Conservation (phyloP, 2,113 vertebrate genomes). For the Nothoprocta perdicaria region DNA sequence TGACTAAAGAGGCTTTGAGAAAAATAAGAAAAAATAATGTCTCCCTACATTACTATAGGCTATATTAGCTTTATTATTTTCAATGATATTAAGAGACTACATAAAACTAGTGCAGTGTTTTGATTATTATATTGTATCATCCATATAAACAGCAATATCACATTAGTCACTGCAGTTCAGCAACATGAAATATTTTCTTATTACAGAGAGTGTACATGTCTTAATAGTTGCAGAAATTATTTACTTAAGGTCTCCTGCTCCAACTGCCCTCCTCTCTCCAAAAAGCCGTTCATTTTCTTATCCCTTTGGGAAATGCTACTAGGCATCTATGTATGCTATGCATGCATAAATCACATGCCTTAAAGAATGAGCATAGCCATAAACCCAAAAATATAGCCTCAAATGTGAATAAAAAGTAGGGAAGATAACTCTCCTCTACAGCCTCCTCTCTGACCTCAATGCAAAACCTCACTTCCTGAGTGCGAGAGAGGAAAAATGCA, state of each 20-base stretch:
- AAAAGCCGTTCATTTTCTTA: conserved; percentile 37
- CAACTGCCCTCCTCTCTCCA: neutral
- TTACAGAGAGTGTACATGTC: conserved; percentile 7
- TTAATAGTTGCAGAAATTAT: conserved; percentile 43
- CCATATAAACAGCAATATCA: neutral
- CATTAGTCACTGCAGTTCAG: conserved; percentile 31
- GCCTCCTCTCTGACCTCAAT: conserved; percentile 25
- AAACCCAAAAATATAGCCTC: conserved; percentile 34
- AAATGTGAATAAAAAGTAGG: conserved; percentile 58
- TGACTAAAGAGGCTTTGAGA: conserved; percentile 37
- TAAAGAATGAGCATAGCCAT: conserved; percentile 55
- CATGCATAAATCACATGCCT: neutral
- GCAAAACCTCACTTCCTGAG: conserved; percentile 16
- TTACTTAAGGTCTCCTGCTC: conserved; percentile 6
- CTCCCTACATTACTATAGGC: conserved; percentile 10
- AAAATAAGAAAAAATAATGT: conserved; percentile 46
- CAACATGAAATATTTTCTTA: conserved; percentile 62
- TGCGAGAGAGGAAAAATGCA: conserved; percentile 49
- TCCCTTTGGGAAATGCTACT: conserved; percentile 10
- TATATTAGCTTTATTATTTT: conserved; percentile 61
- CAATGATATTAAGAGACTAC: conserved; percentile 46
- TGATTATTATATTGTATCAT: conserved; percentile 26
- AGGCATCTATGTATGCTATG: neutral
- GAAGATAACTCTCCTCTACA: conserved; percentile 47
- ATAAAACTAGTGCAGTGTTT: conserved; percentile 17